Evolutionary conservation across 2,113 vertebrate species (phyloP), one percentile per base, ranked within the genome.

Genomic region (Alexandromys fortis): DNA sequence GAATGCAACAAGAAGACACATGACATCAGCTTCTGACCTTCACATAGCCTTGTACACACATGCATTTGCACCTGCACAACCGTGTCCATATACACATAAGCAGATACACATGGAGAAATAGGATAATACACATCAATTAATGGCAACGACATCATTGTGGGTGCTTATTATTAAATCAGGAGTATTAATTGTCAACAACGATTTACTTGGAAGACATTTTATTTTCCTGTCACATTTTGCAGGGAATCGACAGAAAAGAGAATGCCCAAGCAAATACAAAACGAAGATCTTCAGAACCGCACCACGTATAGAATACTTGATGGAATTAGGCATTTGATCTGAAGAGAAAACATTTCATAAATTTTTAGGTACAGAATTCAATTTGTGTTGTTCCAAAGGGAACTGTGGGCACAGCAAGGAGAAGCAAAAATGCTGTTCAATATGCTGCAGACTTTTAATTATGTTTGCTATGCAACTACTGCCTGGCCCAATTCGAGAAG

Each of bases 341-440:
- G 55, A 92, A 91, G 38, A 76, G 78, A 95, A 89, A 89, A 95
- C 47, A 35, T 26, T 93, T 94, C 77, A 73, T 73, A 26, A 68
- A 52, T 96, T 91, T 95, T 88, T 10, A n/a, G n/a, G 52, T 67
- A 89, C 38, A 82, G 72, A 72, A 67, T 86, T 92, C 90, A 82
- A 78, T 96, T 94, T 92, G 76, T 86, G 65, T 91, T 94, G 38
- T 33, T 94, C 61, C 83, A 91, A 96, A 89, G 92, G 90, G 83
- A 96, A 77, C 49, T n/a, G 9, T 61, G 38, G 61, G 11, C 24
- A 65, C 38, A 61, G 91, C 26, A 88, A 88, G 17, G 85, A 94
- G 92, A 92, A 83, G 38, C 61, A 96, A 93, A 93, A 96, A 96
- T 85, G 75, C 45, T 77, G 67, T 78, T 91, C 90, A 92, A n/a